Base-by-base conservation (phyloP, 2,888 invertebrate genomes). In the Hymenopus coronatus region DNA sequence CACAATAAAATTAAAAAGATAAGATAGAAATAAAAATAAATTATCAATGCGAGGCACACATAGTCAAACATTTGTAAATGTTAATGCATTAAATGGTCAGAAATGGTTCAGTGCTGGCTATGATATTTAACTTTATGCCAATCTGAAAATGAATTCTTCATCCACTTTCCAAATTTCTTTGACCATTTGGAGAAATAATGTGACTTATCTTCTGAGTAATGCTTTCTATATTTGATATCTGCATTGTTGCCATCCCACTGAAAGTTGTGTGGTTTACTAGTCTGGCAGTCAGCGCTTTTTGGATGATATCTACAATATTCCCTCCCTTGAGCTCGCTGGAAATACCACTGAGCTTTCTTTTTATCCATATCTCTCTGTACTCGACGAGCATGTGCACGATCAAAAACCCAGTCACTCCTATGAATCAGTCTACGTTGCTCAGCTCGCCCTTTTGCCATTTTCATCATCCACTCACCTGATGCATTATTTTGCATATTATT, bases 391-490 rank as follows among this genome's bases (percentile, higher is more conserved):
- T 86, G 83, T 15, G 89, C 89, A n/a, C 89, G 89, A 28, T 89
- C 89, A 83, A 89, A 89, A 9, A 87, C 20, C 89, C 89, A 89
- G 28, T 89, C 89, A 87, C 87, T 89, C 70, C 30, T 89, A 28
- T 87, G 86, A 28, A 28, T 46, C 28, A 86, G 54, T 15, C 46
- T 86, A 27, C 89, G 89, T 2, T 82, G 86, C 30, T 85, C 86
- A 30, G 85, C 87, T 30, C 89, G 28, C 8, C 83, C 83, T 27
- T 87, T 46, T 15, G 89, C 85, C 82, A 89, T 30, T 83, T 86
- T 89, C 15, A 87, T 27, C 30, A 89, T 83, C 89, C 89, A 89
- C 6, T 86, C 83, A 12, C 89, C 89, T 28, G 89, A 87, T 20
- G 86, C 33, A 83, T 89, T 86, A 87, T 82, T 82, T 27, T 82